Evolutionary conservation across 2,888 invertebrate species (phyloP).

Genomic region (Sthenelais limicola): DNA sequence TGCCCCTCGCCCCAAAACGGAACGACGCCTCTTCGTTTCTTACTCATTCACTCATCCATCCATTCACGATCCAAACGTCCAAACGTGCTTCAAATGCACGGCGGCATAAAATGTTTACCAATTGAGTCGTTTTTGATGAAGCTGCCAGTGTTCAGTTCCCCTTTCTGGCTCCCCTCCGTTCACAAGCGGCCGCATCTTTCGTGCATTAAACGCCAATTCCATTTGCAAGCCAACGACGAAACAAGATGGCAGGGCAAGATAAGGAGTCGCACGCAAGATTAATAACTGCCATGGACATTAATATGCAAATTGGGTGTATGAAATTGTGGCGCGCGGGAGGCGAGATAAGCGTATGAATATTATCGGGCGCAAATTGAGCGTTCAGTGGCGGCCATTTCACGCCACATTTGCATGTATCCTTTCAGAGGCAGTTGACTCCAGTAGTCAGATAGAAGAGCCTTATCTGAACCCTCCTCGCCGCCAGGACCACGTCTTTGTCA

Average conservation of each 20-base stretch:
- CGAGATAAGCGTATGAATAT: conserved; percentile 40
- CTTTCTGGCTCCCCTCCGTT: not conserved
- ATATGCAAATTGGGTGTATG: conserved; percentile 44
- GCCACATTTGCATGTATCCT: conserved; percentile 42
- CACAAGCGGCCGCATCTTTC: conserved; percentile 32
- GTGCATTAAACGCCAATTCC: conserved; percentile 37
- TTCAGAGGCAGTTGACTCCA: conserved; percentile 35
- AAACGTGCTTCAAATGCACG: conserved; percentile 24
- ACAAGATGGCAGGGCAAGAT: conserved; percentile 41
- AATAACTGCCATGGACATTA: conserved; percentile 41
- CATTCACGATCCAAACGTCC: too few species aligned
- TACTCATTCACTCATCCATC: not conserved
- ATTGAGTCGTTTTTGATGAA: conserved; percentile 37
- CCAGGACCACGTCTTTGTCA: conserved; percentile 35
- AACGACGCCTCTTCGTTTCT: conserved; percentile 1
- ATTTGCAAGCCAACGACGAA: conserved; percentile 40
- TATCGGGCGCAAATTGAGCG: conserved; percentile 42
- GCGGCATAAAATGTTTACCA: conserved; percentile 23
- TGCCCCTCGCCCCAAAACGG: conserved; percentile 21
- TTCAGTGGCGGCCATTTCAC: conserved; percentile 33
- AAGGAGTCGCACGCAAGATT: conserved; percentile 36
- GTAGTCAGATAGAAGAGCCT: conserved; percentile 22
- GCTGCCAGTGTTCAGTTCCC: not conserved
- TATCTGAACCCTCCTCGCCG: conserved; percentile 30
- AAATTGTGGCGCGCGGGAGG: conserved; percentile 40